Percentiles rank a stretch among this genome's conserved stretches.
These are phyloP conservation scores for Drosophila tanythrix DNA, from an alignment of 2,888 invertebrate species.

Conservation along the genomic window DNA sequence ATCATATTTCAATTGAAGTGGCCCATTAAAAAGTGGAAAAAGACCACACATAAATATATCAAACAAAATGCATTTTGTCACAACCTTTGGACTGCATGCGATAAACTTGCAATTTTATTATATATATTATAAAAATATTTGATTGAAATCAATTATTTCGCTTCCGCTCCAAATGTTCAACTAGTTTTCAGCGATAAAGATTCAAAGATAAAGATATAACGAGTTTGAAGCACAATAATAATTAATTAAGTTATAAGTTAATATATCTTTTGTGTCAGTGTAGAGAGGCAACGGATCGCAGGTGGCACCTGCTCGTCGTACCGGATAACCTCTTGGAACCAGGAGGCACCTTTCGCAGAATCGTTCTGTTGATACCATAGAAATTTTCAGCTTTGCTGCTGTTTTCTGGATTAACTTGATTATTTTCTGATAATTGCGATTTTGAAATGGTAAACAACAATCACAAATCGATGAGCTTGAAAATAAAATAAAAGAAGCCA, in stretches of 20 bases:
- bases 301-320: too few species aligned
- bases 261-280: too few species aligned
- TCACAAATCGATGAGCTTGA: not conserved
- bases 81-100: constrained; percentile 9
- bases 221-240: not conserved
- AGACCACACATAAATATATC: constrained; percentile 27
- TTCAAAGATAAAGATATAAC: not conserved
- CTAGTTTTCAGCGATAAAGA: not conserved
- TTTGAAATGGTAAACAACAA: not conserved
- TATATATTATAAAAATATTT: not conserved
- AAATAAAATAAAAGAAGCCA: too few species aligned
- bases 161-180: not conserved
- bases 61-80: constrained; percentile 8
- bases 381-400: not conserved
- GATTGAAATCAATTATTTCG: not conserved
- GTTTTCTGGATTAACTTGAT: not conserved
- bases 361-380: too few species aligned
- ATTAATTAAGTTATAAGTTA: not conserved
- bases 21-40: constrained; percentile 22
- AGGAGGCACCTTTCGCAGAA: too few species aligned
- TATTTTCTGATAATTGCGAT: not conserved
- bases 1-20: constrained; percentile 68
- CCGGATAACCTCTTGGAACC: too few species aligned
- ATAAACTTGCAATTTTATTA: constrained; percentile 43
- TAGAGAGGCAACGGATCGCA: too few species aligned